Base-by-base conservation (phyloP, 2,888 invertebrate genomes). In the Dasysyrphus tricinctus region DNA sequence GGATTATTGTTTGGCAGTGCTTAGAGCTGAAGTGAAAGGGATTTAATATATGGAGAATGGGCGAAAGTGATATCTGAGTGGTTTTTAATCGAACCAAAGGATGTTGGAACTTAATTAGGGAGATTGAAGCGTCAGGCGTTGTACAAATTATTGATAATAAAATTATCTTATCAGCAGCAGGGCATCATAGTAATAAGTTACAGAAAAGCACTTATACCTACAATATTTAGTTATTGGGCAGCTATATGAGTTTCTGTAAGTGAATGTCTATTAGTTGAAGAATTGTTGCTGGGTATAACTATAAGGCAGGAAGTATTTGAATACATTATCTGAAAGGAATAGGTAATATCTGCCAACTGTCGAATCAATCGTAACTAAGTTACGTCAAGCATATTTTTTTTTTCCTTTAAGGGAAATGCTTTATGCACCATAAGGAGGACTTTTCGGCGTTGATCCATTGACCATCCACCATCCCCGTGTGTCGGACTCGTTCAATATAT, bases 81-180 rank as follows among this genome's bases (percentile, higher is more conserved):
- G 69, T 81, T 74, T 77, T 81, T 77, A 77, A 85, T 81, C 61
- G 57, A 77, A 70, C 37, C 57, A 39, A 77, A 57, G 81, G 70
- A 86, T 81, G 75, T 79, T 82, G 78, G 54, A 69, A 86, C 44
- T 81, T 74, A 81, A 85, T 85, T 81, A 81, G 77, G 72, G 44
- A 44, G 51, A 51, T 59, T 56, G 37, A 69, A 59, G 51, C 51
- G 39, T 54, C 37, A 69, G 67, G 67, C 47, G 65, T 54, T 57
- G 63, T 37, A 34, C 49, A 34, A 34, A 42, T 77, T 69, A 77
- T 47, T 69, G 74, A 24, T 80, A 69, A 75, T 75, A 19, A 37
- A 80, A 75, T 80, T 80, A 80, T 75, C 57, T 80, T 61, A 69
- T 75, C 69, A 63, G 39, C 54, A 59, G 24, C 44, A 61, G 16